These are phyloP conservation scores for Helobdella robusta DNA, from an alignment of 2,888 invertebrate genomes.

Conservation along the genomic window DNA sequence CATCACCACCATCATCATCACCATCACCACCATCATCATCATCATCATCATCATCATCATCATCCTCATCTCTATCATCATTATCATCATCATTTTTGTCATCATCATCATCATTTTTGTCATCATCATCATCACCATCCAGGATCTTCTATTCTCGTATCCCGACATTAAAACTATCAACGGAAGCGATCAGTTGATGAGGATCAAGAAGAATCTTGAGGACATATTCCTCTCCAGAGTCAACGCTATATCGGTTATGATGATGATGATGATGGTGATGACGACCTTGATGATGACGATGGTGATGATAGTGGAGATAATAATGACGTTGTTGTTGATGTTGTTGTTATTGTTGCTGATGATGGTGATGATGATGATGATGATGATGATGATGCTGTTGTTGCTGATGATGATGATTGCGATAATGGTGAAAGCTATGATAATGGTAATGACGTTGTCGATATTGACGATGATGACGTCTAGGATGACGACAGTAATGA, in stretches of 20 bases:
- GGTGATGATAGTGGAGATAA: background rate
- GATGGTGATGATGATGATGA: slow-evolving; percentile 10
- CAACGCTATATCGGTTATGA: background rate
- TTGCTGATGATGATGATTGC: background rate
- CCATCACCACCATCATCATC: slow-evolving; percentile 7
- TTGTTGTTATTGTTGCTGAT: background rate
- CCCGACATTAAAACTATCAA: slow-evolving; percentile 6
- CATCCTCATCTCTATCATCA: too few relatives aligned
- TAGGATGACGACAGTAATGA: background rate
- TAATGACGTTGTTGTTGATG: background rate
- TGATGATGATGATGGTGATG: background rate
- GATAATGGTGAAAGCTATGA: background rate
- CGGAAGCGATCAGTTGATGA: slow-evolving; percentile 1
- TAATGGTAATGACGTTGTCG: background rate
- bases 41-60: slow-evolving; percentile 17
- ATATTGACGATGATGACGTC: background rate
- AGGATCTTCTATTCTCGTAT: background rate
- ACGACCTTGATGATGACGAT: background rate
- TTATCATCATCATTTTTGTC: too few relatives aligned
- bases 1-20: slow-evolving; percentile 12
- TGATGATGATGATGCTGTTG: slow-evolving; percentile 8
- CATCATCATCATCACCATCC: background rate
- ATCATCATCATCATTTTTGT: background rate
- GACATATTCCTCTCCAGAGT: background rate
- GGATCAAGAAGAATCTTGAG: background rate